A percentile compares a stretch with the other conserved stretches of the same genome.
These are phyloP conservation scores for Rhagologus leucostigma DNA, from an alignment of 2,113 vertebrate genomes.

Conservation along the genomic window DNA sequence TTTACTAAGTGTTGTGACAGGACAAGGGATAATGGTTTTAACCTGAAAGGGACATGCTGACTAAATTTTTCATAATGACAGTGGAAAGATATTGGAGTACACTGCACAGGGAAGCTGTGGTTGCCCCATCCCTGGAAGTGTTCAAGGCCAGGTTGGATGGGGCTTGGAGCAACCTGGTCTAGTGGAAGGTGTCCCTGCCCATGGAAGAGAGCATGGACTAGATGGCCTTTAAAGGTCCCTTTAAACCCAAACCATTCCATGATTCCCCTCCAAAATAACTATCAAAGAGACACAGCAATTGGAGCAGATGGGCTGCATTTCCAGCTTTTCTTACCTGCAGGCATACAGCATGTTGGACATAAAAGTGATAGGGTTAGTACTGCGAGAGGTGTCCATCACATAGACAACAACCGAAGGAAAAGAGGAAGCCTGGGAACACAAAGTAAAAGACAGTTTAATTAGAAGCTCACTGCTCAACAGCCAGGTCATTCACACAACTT, in stretches of 20 bases:
- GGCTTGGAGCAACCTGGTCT: not conserved
- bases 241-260: not conserved
- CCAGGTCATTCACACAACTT: not conserved
- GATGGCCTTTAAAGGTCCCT: not conserved
- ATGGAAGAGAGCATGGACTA: accelerated
- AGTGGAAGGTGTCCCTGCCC: not conserved
- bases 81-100: not conserved
- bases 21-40: not conserved
- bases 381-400: conserved; percentile 97
- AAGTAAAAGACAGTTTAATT: not conserved
- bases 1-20: not conserved
- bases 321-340: conserved; percentile 84
- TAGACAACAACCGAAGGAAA: conserved; percentile 93
- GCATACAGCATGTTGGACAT: conserved; percentile 99
- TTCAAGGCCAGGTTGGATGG: accelerated
- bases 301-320: not conserved
- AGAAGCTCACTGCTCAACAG: not conserved
- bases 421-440: conserved; percentile 83
- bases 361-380: conserved; percentile 93
- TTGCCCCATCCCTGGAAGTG: not conserved
- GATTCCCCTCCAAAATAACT: not conserved
- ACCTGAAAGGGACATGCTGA: not conserved
- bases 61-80: not conserved
- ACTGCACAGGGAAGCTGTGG: not conserved
- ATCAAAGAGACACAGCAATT: not conserved